phyloP scores from a whole-genome alignment of 2,888 invertebrate genomes.

The Galerucella calmariensis region DNA sequence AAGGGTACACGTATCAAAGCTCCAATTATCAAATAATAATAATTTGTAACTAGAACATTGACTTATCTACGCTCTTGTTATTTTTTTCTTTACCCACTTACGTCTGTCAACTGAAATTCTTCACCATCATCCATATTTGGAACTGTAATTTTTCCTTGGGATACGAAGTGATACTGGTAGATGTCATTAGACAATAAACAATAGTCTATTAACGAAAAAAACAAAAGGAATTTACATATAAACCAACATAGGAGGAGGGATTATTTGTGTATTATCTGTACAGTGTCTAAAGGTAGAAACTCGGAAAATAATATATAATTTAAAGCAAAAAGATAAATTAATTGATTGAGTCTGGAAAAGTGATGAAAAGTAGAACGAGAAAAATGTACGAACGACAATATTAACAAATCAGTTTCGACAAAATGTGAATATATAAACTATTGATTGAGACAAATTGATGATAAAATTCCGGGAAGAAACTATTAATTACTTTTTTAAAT shows the following conservation, averaged over 20 bases:
- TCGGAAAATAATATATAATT: no score
- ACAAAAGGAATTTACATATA: constrained; percentile 14
- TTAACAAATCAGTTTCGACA: no score
- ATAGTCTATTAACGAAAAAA: constrained; percentile 69
- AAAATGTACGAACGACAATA: no score
- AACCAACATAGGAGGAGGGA: neutral
- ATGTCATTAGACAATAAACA: constrained; percentile 89
- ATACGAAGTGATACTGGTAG: constrained; percentile 93
- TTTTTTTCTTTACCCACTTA: constrained; percentile 71
- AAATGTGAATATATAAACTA: no score
- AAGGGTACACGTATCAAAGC: neutral
- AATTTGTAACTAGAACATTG: neutral
- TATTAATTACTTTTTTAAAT: no score
- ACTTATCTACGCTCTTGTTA: neutral
- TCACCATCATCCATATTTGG: constrained; percentile 96
- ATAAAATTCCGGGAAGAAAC: no score
- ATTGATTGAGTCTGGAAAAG: no score
- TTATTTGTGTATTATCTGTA: neutral
- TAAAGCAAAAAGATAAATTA: no score
- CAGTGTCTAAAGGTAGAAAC: neutral
- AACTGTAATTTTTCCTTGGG: constrained; percentile 97
- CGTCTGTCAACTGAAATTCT: constrained; percentile 89
- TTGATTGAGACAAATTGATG: no score
- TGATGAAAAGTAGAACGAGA: no score
- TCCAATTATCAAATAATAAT: neutral